phyloP scores from a whole-genome alignment of 1,140 invertebrate species.

The Acyrthosiphon pisum region DNA sequence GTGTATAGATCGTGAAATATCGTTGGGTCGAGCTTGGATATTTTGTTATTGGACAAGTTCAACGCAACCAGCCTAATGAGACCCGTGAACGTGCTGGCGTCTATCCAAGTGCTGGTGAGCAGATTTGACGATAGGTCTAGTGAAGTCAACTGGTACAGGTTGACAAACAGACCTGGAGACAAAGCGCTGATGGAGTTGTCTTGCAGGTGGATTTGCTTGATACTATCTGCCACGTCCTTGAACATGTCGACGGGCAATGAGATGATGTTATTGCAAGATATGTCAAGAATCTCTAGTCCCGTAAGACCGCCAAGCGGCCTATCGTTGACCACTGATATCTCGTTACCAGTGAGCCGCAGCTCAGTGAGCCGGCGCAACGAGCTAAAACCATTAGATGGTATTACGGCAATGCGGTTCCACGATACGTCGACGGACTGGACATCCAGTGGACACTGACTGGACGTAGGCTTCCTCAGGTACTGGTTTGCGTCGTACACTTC shows the following conservation, averaged over 20 bases:
- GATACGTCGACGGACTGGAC: slow-evolving; percentile 84
- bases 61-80: slow-evolving; percentile 85
- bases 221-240: slow-evolving; percentile 75
- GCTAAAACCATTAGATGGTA: slow-evolving; percentile 81
- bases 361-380: slow-evolving; percentile 76
- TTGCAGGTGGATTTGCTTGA: slow-evolving; percentile 85
- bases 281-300: slow-evolving; percentile 79
- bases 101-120: slow-evolving; percentile 83
- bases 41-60: slow-evolving; percentile 84
- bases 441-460: slow-evolving; percentile 74
- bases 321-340: slow-evolving; percentile 84
- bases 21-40: slow-evolving; percentile 79
- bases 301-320: slow-evolving; percentile 79
- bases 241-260: slow-evolving; percentile 85
- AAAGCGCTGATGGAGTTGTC: slow-evolving; percentile 87
- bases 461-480: neutral
- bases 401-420: slow-evolving; percentile 80
- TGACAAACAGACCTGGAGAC: slow-evolving; percentile 80
- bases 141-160: slow-evolving; percentile 82
- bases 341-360: slow-evolving; percentile 82
- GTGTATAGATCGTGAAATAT: slow-evolving; percentile 83
- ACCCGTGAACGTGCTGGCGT: slow-evolving; percentile 81
- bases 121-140: slow-evolving; percentile 88
- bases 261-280: slow-evolving; percentile 87
- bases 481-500: slow-evolving; percentile 58